These are phyloP conservation scores for Nasonia giraulti DNA, from an alignment of 1,140 invertebrate genomes.

Conservation along the genomic window DNA sequence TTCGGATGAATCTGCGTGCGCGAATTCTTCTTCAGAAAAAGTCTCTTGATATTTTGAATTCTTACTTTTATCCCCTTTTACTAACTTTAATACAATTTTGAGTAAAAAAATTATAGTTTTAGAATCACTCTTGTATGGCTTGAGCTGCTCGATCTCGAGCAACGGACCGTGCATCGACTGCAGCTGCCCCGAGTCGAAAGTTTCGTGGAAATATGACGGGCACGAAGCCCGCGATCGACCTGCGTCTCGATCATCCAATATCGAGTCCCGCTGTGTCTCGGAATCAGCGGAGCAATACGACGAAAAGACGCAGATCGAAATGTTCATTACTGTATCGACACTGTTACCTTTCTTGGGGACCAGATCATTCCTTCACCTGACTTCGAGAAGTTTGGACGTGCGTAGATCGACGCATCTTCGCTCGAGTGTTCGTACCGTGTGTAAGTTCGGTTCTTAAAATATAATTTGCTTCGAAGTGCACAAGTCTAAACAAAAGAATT, in stretches of 20 bases:
- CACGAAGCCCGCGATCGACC: background rate
- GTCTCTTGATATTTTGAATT: too few relatives aligned
- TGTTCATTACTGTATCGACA: background rate
- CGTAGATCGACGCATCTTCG: background rate
- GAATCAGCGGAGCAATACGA: background rate
- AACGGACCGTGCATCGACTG: background rate
- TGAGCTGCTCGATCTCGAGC: background rate
- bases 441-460: background rate
- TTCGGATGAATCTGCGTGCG: background rate
- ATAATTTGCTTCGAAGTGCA: too few relatives aligned
- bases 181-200: background rate
- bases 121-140: background rate
- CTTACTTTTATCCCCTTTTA: too few relatives aligned
- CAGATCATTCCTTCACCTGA: background rate
- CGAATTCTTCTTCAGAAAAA: background rate
- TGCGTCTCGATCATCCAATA: background rate
- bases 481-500: too few relatives aligned
- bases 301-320: background rate
- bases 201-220: background rate
- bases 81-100: too few relatives aligned
- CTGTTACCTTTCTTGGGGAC: background rate
- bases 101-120: too few relatives aligned
- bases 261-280: background rate
- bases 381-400: background rate
- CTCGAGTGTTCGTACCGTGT: background rate